These are phyloP conservation scores for Tyrophagus putrescentiae DNA, from an alignment of 1,140 invertebrate genomes.

Conservation along the genomic window DNA sequence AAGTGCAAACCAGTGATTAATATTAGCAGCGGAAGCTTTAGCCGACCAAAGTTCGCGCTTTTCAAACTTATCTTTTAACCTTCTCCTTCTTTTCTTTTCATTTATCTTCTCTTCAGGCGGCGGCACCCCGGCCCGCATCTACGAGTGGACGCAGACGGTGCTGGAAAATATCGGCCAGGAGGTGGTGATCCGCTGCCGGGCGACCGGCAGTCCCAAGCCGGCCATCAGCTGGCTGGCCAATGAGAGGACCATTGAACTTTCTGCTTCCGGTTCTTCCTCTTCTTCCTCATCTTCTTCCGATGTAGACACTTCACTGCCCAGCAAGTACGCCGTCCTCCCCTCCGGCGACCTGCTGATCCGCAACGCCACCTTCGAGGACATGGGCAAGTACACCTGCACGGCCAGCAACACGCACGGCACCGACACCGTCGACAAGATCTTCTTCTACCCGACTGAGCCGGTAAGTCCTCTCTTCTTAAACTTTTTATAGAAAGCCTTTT, in stretches of 20 bases:
- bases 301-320: constrained; percentile 18
- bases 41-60: background rate
- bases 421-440: constrained; percentile 45
- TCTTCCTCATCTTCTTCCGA: too few relatives aligned
- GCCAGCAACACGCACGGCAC: constrained; percentile 49
- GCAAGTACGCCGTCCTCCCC: constrained; percentile 40
- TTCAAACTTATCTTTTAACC: background rate
- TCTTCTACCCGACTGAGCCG: constrained; percentile 66
- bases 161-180: constrained; percentile 43
- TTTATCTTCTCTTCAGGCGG: background rate
- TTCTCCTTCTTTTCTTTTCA: background rate
- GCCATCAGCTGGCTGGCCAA: constrained; percentile 49
- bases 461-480: too few relatives aligned
- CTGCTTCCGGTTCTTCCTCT: constrained; percentile 33
- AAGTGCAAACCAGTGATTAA: background rate
- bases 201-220: constrained; percentile 45
- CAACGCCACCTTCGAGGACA: constrained; percentile 53
- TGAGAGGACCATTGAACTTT: constrained; percentile 38
- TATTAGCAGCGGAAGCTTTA: background rate
- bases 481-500: too few relatives aligned
- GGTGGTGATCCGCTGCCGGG: constrained; percentile 52
- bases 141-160: constrained; percentile 35
- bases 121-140: constrained; percentile 37
- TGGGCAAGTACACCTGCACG: constrained; percentile 59
- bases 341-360: constrained; percentile 57